These are phyloP conservation scores for Cantharis rufa DNA, from an alignment of 2,888 invertebrate genomes.

Conservation along the genomic window DNA sequence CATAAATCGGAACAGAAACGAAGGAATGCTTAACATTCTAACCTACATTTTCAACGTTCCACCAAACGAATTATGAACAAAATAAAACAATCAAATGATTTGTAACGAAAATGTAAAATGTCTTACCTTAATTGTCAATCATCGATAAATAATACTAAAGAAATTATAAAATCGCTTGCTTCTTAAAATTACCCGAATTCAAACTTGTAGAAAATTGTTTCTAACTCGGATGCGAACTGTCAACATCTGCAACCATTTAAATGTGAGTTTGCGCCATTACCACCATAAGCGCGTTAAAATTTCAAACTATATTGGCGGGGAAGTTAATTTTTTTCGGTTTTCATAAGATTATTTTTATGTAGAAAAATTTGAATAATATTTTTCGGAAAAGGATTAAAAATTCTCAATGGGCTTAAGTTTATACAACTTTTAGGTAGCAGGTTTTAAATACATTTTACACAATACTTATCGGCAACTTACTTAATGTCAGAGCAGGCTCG, in stretches of 20 bases:
- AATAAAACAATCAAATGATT: background rate
- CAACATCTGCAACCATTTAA: background rate
- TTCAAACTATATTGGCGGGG: background rate
- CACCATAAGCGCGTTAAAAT: background rate
- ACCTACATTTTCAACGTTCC: background rate
- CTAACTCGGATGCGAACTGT: background rate
- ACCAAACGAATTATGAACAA: background rate
- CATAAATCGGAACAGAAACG: background rate
- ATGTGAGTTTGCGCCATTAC: background rate
- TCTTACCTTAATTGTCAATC: background rate
- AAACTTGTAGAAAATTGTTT: background rate
- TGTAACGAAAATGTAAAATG: background rate
- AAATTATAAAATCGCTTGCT: background rate
- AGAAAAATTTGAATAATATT: background rate
- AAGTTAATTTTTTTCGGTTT: background rate
- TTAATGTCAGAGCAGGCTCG: background rate
- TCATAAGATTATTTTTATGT: background rate
- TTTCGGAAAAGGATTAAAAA: background rate
- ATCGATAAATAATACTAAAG: background rate
- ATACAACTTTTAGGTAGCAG: background rate
- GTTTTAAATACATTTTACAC: background rate
- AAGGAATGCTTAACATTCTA: background rate
- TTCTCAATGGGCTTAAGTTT: background rate
- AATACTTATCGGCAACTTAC: background rate
- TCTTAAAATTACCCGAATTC: background rate